Evolutionary conservation across 2,797 vertebrate genomes (phyloP), one percentile per base, ranked within the genome.

Genomic region (Coccyzus lansbergi): DNA sequence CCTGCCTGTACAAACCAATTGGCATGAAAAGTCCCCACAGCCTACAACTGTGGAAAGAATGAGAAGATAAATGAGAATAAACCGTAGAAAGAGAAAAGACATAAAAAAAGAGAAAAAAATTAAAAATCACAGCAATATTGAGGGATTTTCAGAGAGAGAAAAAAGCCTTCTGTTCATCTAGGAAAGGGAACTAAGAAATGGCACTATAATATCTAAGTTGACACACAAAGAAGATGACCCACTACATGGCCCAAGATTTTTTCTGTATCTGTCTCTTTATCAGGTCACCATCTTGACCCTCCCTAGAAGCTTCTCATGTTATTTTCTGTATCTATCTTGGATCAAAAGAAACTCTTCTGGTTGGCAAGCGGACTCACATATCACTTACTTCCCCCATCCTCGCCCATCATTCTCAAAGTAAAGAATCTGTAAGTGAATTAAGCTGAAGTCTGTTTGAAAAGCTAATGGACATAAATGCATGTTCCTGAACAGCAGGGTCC

Each of bases 341-440:
- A 86, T 53, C 21, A 80, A 71, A 80, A 71, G 28, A 44, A 46
- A 88, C 59, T 65, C 46, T 78, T 78, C 38, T 48, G 42, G 59
- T 69, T 81, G 75, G 48, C 83, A 83, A n/a, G 11, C 36, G 20
- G 34, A 82, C 77, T 78, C 58, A 38, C 52, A 83, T 25, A 52
- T 56, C 19, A 68, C 3, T 20, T 65, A 87, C 49, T 58, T 2
- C 13, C 10, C 5, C 2, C 6, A 1, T 8, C 8, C 2, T 1
- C 1, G 2, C 9, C 9, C 9, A 12, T 38, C 77, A 63, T 10
- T 87, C 46, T 53, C 25, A 62, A 65, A 56, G 34, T 51, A 58
- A 86, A 49, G 40, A 76, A 48, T 33, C 46, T 36, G 7, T 42
- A 68, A 65, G 52, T 51, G 1, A 91, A 68, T 64, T 58, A 77